Evolutionary conservation across 2,113 vertebrate genomes (phyloP).

Genomic region (Xenus cinereus): DNA sequence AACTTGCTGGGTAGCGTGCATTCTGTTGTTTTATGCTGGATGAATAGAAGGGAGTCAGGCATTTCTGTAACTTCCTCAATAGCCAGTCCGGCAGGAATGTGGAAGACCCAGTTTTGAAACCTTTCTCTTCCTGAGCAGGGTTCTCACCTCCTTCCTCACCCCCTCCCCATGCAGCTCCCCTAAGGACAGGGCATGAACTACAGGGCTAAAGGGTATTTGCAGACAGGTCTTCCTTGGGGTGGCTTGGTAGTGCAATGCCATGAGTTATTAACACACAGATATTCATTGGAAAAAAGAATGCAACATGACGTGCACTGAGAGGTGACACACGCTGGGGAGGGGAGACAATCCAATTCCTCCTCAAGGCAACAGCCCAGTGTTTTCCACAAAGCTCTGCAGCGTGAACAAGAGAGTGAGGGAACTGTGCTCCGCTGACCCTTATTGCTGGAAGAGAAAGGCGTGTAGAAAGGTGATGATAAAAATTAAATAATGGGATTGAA

Average conservation of each 20-base stretch:
- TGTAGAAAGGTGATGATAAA: not conserved
- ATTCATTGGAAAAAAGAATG: not conserved
- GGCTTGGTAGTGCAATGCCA: not conserved
- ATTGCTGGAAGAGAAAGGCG: not conserved
- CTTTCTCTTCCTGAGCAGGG: not conserved
- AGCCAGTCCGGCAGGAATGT: conserved; percentile 23
- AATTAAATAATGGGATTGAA: not conserved
- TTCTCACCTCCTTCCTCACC: not conserved
- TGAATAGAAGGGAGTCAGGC: not conserved
- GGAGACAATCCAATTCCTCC: not conserved
- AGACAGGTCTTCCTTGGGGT: not conserved
- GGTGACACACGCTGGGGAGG: not conserved
- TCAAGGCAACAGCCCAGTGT: not conserved
- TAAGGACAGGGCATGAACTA: not conserved
- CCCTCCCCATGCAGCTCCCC: not conserved
- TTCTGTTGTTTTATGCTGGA: not conserved
- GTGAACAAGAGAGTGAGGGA: not conserved
- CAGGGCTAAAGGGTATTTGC: not conserved
- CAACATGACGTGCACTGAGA: not conserved
- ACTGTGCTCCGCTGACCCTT: not conserved
- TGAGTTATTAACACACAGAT: not conserved
- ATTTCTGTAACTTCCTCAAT: not conserved
- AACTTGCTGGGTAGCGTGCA: not conserved
- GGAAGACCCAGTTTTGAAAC: conserved; percentile 17
- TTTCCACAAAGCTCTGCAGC: not conserved